These are phyloP conservation scores for Nineta flava DNA, from an alignment of 2,888 invertebrate genomes.

Conservation along the genomic window DNA sequence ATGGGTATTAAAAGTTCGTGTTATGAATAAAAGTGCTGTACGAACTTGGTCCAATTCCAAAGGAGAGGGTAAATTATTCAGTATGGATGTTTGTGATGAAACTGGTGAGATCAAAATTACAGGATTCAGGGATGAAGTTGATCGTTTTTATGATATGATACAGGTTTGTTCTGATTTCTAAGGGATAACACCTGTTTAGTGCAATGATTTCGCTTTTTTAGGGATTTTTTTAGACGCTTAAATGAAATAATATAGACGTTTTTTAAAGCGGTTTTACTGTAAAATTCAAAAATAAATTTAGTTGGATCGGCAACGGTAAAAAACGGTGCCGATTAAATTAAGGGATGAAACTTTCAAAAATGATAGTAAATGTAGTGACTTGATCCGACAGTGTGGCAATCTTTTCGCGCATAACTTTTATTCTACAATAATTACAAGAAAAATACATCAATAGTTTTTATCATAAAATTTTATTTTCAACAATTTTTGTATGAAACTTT, in stretches of 20 bases:
- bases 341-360: too few relatives aligned
- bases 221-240: neutral
- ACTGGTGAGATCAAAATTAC: constrained; percentile 88
- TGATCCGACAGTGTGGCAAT: too few relatives aligned
- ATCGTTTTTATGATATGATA: constrained; percentile 76
- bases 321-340: too few relatives aligned
- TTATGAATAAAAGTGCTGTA: constrained; percentile 64
- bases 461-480: too few relatives aligned
- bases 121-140: constrained; percentile 73
- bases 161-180: constrained; percentile 52
- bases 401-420: too few relatives aligned
- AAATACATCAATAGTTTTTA: too few relatives aligned
- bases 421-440: too few relatives aligned
- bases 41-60: constrained; percentile 82
- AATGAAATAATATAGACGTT: neutral
- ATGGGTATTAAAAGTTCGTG: constrained; percentile 85
- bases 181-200: neutral
- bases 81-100: constrained; percentile 83
- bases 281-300: too few relatives aligned
- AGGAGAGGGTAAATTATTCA: constrained; percentile 89
- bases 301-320: too few relatives aligned
- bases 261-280: neutral
- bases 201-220: too few relatives aligned
- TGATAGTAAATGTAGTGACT: too few relatives aligned
- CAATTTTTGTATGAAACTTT: too few relatives aligned